Percentiles rank a stretch among this genome's conserved stretches.
phyloP scores from a whole-genome alignment of 2,113 vertebrate species.

The Progne subis region DNA sequence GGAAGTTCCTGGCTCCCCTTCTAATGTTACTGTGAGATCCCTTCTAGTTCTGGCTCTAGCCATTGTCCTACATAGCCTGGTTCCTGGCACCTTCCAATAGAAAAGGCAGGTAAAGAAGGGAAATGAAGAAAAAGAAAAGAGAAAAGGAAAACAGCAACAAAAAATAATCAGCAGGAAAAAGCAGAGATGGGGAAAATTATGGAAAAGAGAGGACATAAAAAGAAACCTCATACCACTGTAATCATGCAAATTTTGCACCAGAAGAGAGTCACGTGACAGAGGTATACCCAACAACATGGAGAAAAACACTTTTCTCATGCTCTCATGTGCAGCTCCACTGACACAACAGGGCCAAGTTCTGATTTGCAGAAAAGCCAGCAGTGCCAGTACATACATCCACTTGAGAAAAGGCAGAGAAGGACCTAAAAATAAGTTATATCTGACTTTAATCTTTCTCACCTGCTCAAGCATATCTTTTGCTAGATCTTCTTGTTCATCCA shows the following conservation, averaged over 20 bases:
- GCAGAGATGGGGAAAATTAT: background rate
- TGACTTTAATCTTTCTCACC: slow-evolving; percentile 71
- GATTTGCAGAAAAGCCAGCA: background rate
- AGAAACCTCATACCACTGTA: background rate
- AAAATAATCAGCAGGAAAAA: background rate
- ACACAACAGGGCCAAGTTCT: background rate
- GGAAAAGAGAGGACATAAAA: background rate
- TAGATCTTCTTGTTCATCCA: slow-evolving; percentile 96
- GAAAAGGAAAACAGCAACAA: background rate
- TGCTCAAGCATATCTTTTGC: slow-evolving; percentile 98
- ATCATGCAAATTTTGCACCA: background rate
- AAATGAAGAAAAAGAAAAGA: background rate
- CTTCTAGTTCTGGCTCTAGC: background rate
- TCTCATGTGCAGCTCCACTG: background rate
- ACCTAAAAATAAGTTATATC: background rate
- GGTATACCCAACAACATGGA: background rate
- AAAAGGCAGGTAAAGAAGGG: background rate
- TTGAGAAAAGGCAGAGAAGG: background rate
- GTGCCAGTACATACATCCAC: background rate
- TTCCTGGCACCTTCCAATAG: background rate
- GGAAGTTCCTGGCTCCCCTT: background rate
- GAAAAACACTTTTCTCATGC: background rate
- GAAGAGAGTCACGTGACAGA: background rate
- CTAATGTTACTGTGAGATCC: rapidly evolving
- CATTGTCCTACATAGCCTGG: background rate